phyloP scores from a whole-genome alignment of 2,113 vertebrate species.

The Zootoca vivipara region DNA sequence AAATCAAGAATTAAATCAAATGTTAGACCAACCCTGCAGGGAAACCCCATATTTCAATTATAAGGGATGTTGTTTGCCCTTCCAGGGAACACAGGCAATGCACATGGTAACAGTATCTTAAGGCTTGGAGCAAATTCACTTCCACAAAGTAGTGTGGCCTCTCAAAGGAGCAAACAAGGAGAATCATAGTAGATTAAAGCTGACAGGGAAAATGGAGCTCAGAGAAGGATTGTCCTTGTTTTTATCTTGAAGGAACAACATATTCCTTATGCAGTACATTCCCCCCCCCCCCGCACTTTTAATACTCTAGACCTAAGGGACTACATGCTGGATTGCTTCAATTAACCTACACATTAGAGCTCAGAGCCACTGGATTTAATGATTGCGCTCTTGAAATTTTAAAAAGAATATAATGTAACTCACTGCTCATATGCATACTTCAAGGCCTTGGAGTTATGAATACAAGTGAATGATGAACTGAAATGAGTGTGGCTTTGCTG shows the following conservation, averaged over 20 bases:
- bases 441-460: conserved; percentile 15
- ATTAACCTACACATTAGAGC: conserved; percentile 55
- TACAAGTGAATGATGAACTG: background rate
- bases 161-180: conserved; percentile 26
- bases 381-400: conserved; percentile 41
- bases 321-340: conserved; percentile 41
- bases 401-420: conserved; percentile 33
- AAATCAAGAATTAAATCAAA: conserved; percentile 15
- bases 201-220: conserved; percentile 18
- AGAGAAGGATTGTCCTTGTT: conserved; percentile 20
- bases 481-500: too few relatives aligned
- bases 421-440: background rate
- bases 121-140: conserved; percentile 43
- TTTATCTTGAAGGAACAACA: conserved; percentile 42
- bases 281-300: conserved; percentile 36
- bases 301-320: conserved; percentile 22
- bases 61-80: background rate
- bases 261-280: conserved; percentile 24
- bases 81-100: background rate
- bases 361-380: conserved; percentile 42
- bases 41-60: background rate
- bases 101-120: background rate
- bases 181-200: conserved; percentile 42
- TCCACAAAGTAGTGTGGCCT: conserved; percentile 30
- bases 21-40: conserved; percentile 22